These are phyloP conservation scores for Hyposoter didymator DNA, from an alignment of 2,888 invertebrate species.

Conservation along the genomic window DNA sequence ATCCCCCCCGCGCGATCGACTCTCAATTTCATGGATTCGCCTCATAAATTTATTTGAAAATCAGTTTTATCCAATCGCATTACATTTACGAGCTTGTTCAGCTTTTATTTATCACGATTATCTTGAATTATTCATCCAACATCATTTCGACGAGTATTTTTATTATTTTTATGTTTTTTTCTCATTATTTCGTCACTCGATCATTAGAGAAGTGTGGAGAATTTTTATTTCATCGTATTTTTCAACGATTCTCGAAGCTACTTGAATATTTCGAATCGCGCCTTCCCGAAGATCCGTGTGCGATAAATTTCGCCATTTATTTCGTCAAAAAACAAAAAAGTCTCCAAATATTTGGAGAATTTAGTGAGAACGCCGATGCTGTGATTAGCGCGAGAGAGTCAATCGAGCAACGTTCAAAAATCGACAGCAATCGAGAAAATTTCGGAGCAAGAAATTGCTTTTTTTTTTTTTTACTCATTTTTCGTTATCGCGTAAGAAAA, in stretches of 20 bases:
- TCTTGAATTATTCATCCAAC: not conserved
- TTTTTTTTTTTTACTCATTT: not conserved
- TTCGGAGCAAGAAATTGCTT: not conserved
- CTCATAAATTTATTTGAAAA: constrained; percentile 5
- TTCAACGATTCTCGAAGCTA: not conserved
- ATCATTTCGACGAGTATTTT: not conserved
- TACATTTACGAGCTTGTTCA: constrained; percentile 14
- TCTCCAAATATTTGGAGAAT: too few species aligned
- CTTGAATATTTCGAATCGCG: not conserved
- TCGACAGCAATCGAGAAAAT: not conserved
- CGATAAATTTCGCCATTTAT: not conserved
- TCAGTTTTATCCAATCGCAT: constrained; percentile 6
- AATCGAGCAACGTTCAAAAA: not conserved
- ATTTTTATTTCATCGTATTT: not conserved
- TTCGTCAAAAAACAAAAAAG: too few species aligned
- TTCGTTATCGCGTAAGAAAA: constrained; percentile 3
- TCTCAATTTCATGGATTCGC: constrained; percentile 21
- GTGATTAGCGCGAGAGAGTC: not conserved
- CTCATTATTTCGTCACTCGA: not conserved
- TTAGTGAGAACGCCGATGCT: too few species aligned
- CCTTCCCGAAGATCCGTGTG: not conserved
- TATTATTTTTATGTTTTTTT: not conserved
- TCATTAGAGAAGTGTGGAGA: not conserved
- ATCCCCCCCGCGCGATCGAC: not conserved
- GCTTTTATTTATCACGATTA: constrained; percentile 13